Conservation (phyloP, 1,140 invertebrate species). For the Drosophila yakuba region DNA sequence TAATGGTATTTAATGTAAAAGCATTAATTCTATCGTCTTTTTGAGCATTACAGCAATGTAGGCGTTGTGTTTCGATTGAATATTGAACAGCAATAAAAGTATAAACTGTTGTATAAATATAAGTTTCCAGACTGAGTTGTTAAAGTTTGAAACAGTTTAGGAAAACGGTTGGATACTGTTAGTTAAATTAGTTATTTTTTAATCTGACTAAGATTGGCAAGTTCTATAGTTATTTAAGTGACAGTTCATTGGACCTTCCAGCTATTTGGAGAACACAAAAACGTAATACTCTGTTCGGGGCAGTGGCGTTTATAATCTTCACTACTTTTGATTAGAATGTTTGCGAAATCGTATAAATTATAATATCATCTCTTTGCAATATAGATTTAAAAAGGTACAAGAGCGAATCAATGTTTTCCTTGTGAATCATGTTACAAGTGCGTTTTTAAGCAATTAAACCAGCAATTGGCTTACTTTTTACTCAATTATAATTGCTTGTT, state of each 20-base stretch:
- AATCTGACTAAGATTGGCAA: not conserved
- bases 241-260: not conserved
- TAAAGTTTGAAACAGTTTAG: too few relatives aligned
- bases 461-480: not conserved
- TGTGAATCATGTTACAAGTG: constrained; percentile 3
- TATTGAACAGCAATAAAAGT: not conserved
- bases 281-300: not conserved
- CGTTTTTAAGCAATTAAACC: not conserved
- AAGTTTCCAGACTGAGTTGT: not conserved
- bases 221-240: not conserved
- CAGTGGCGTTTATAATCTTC: not conserved
- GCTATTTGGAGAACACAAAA: not conserved
- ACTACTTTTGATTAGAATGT: not conserved
- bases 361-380: not conserved
- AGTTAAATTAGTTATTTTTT: not conserved
- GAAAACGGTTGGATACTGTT: not conserved
- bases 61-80: not conserved
- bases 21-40: not conserved
- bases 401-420: not conserved
- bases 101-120: not conserved
- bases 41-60: not conserved
- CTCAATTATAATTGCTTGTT: not conserved
- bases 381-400: constrained; percentile 14
- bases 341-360: not conserved
- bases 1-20: not conserved